Percentiles rank a stretch among this genome's conserved stretches.
These are phyloP conservation scores for Passer montanus DNA, from an alignment of 2,113 vertebrate species.

Conservation along the genomic window DNA sequence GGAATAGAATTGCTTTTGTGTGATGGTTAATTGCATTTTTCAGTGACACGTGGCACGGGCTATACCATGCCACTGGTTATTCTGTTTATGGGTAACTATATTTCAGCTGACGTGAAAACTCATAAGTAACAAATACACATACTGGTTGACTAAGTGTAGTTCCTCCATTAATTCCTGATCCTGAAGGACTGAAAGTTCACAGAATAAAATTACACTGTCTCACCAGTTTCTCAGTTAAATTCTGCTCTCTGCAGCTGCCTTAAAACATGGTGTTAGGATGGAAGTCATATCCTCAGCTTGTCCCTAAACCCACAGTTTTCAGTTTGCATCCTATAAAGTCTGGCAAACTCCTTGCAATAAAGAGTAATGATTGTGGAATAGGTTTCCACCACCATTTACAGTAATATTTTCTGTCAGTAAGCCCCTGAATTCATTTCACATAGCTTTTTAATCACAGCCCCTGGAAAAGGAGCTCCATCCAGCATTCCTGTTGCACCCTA, in stretches of 20 bases:
- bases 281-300: background rate
- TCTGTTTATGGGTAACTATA: background rate
- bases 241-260: conserved; percentile 37
- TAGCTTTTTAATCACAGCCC: conserved; percentile 24
- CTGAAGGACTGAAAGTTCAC: conserved; percentile 1
- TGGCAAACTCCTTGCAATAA: conserved; percentile 13
- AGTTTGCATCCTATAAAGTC: conserved; percentile 20
- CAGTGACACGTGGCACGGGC: background rate
- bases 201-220: conserved; percentile 35
- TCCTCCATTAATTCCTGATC: conserved; percentile 29
- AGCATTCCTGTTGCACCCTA: conserved; percentile 11
- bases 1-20: background rate
- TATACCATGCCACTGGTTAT: background rate
- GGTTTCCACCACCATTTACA: conserved; percentile 30
- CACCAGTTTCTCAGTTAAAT: conserved; percentile 30
- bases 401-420: conserved; percentile 41
- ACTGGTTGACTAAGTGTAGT: conserved; percentile 14
- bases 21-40: conserved; percentile 22
- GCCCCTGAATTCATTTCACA: background rate
- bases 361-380: background rate
- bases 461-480: conserved; percentile 15
- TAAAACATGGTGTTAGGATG: background rate
- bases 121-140: background rate
- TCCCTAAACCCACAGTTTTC: conserved; percentile 28
- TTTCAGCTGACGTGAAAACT: conserved; percentile 36